phyloP scores from a whole-genome alignment of 1,140 invertebrate species.

The Gryon sp. region DNA sequence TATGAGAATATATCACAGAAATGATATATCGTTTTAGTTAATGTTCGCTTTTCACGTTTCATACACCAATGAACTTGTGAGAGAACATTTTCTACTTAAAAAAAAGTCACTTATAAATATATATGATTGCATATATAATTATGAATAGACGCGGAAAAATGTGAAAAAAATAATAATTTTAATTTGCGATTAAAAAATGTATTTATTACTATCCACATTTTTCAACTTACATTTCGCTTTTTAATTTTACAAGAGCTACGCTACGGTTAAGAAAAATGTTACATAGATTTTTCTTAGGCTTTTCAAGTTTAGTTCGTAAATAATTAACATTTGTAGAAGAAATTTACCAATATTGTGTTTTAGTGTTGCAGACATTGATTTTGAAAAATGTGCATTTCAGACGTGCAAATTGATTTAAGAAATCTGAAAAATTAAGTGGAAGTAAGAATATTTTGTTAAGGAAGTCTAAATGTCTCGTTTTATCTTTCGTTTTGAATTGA shows the following conservation, averaged over 20 bases:
- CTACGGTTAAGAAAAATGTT: neutral
- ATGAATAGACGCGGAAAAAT: constrained; percentile 1
- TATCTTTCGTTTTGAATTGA: constrained; percentile 17
- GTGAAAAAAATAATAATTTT: no score
- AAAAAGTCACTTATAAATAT: neutral
- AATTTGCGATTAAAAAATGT: neutral
- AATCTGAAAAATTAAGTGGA: constrained; percentile 8
- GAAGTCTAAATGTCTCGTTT: constrained; percentile 20
- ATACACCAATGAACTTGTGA: constrained; percentile 27
- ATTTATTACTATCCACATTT: constrained; percentile 3
- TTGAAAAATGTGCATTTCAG: no score
- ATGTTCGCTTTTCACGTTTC: constrained; percentile 44
- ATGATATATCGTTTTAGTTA: constrained; percentile 46
- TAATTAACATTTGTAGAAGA: no score
- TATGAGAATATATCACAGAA: constrained; percentile 41
- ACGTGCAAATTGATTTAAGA: no score
- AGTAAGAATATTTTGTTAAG: constrained; percentile 28
- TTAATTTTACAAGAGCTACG: neutral
- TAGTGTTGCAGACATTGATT: no score
- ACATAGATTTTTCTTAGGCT: no score
- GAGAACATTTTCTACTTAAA: constrained; percentile 22
- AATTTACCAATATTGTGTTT: no score
- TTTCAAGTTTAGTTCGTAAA: no score
- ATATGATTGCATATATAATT: neutral
- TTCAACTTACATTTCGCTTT: neutral